Percentiles rank a stretch among this genome's conserved stretches.
phyloP scores from a whole-genome alignment of 30 jellyfish, hydroid and myxozoan species.

The Pelagia noctiluca region DNA sequence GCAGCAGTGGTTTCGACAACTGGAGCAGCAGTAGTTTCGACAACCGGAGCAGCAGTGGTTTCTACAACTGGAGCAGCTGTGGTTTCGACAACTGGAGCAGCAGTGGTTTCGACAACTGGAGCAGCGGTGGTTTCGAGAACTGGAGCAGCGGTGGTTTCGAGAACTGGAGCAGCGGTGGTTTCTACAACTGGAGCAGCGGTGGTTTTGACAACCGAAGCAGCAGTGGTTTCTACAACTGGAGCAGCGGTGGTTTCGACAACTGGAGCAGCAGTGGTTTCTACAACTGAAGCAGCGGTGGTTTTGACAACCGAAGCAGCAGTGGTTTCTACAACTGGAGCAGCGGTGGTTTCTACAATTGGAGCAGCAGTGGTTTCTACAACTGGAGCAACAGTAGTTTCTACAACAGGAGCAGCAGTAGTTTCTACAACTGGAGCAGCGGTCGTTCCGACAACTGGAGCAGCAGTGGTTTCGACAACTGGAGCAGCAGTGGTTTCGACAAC shows the following conservation, averaged over 20 bases:
- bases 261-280: slow-evolving; percentile 45
- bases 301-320: slow-evolving; percentile 55
- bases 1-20: slow-evolving; percentile 48
- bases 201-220: slow-evolving; percentile 20
- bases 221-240: slow-evolving; percentile 36
- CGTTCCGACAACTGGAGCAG: slow-evolving; percentile 25
- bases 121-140: slow-evolving; percentile 29
- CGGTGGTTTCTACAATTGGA: slow-evolving; percentile 23
- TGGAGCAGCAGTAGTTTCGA: slow-evolving; percentile 58
- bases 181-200: slow-evolving; percentile 55
- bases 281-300: slow-evolving; percentile 61
- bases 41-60: slow-evolving; percentile 41
- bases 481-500: slow-evolving; percentile 54
- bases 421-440: slow-evolving; percentile 18
- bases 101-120: slow-evolving; percentile 39
- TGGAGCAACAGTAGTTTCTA: background rate
- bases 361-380: slow-evolving; percentile 30
- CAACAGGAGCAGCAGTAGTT: slow-evolving; percentile 35
- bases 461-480: slow-evolving; percentile 26
- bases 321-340: slow-evolving; percentile 45
- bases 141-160: slow-evolving; percentile 45
- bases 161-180: slow-evolving; percentile 46
- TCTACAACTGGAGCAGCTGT: slow-evolving; percentile 47
- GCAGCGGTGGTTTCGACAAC: slow-evolving; percentile 41
- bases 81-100: slow-evolving; percentile 31